These are phyloP conservation scores for Steinernema feltiae DNA, from an alignment of 1,140 invertebrate genomes.

Conservation along the genomic window DNA sequence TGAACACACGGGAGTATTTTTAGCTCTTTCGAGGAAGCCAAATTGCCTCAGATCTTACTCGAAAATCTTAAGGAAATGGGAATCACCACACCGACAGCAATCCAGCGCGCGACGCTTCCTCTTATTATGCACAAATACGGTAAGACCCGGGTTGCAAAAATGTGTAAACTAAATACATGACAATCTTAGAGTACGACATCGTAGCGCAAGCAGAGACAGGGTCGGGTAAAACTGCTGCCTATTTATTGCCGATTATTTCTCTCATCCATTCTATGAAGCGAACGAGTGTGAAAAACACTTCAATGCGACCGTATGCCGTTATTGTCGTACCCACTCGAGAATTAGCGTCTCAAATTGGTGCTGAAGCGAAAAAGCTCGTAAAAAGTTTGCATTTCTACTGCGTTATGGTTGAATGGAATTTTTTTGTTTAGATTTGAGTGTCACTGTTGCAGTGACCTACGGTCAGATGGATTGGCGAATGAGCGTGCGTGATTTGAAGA, in stretches of 20 bases:
- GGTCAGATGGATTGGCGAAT: background rate
- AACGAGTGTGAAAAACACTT: background rate
- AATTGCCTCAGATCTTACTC: background rate
- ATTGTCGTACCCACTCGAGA: background rate
- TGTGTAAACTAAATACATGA: background rate
- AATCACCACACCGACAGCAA: background rate
- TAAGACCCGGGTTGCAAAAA: background rate
- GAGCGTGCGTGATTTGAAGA: background rate
- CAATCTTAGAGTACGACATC: slow-evolving; percentile 2
- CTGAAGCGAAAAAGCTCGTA: background rate
- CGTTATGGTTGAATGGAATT: background rate
- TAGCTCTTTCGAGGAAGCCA: background rate
- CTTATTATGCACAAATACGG: background rate
- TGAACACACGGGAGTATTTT: background rate
- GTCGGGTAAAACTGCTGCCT: background rate
- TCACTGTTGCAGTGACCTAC: background rate
- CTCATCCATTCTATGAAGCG: background rate
- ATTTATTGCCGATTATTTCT: background rate
- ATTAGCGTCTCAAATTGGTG: background rate
- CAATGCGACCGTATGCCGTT: background rate
- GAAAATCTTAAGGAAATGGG: background rate
- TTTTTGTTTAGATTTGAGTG: background rate
- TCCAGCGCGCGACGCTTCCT: background rate
- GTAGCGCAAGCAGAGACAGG: background rate
- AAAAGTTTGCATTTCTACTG: background rate